These are phyloP conservation scores for Neomorphus geoffroyi DNA, from an alignment of 2,797 vertebrate species.

Conservation along the genomic window DNA sequence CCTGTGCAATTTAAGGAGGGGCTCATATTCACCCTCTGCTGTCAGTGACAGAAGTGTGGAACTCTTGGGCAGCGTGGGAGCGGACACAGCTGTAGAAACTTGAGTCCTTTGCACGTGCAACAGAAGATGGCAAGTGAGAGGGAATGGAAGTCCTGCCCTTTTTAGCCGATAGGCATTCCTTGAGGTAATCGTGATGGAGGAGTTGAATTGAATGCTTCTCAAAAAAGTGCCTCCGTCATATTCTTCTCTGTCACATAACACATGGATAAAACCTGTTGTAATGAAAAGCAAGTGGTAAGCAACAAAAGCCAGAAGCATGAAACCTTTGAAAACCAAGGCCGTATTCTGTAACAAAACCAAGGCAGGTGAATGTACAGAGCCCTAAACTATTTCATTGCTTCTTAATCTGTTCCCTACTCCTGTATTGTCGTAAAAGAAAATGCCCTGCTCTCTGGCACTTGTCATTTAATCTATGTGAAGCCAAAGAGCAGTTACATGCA, in stretches of 20 bases:
- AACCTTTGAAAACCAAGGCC: neutral
- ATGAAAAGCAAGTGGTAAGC: neutral
- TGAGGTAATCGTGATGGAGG: neutral
- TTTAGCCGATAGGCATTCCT: neutral
- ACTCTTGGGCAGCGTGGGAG: neutral
- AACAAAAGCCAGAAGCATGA: neutral
- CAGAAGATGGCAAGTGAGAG: neutral
- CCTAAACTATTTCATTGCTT: neutral
- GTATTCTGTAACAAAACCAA: neutral
- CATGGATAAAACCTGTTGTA: slow-evolving; percentile 14
- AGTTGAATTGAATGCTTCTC: slow-evolving; percentile 35
- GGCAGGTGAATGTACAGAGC: neutral
- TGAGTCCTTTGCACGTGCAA: neutral
- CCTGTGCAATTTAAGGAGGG: neutral
- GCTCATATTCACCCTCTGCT: neutral
- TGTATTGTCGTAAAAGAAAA: neutral
- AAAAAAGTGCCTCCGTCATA: neutral
- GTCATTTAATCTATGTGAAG: neutral
- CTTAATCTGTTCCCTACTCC: neutral
- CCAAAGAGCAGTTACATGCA: neutral
- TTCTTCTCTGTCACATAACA: neutral
- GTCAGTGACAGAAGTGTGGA: neutral
- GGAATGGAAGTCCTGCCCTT: neutral
- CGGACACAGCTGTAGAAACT: neutral
- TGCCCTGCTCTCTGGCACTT: neutral